Conservation (phyloP, 2,888 invertebrate species). For the Palloptera scutellata region DNA sequence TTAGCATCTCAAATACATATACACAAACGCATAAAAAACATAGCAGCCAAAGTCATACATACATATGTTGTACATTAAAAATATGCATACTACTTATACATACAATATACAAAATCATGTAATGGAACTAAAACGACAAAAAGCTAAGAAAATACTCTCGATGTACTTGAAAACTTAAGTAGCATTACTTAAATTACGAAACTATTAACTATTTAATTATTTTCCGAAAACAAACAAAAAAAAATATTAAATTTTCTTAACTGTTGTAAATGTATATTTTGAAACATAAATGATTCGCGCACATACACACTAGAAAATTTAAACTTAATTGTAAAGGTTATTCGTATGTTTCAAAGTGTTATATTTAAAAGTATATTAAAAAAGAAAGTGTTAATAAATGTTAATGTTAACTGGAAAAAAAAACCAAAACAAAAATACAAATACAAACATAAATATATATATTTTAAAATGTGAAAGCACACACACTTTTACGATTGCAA, state of each 20-base stretch:
- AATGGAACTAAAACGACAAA: too few relatives aligned
- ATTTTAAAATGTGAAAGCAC: conserved; percentile 10
- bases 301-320: conserved; percentile 40
- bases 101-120: too few relatives aligned
- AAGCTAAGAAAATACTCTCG: too few relatives aligned
- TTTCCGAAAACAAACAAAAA: conserved; percentile 26
- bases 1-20: too few relatives aligned
- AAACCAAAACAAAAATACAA: not conserved
- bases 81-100: too few relatives aligned
- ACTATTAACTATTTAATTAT: conserved; percentile 28
- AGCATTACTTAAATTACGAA: too few relatives aligned
- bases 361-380: conserved; percentile 45
- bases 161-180: too few relatives aligned
- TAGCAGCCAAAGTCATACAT: too few relatives aligned
- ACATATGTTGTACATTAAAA: too few relatives aligned
- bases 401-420: conserved; percentile 2
- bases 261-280: conserved; percentile 24
- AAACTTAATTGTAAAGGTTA: conserved; percentile 10
- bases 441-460: conserved; percentile 1
- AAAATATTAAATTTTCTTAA: conserved; percentile 29
- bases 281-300: conserved; percentile 29
- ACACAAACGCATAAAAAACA: too few relatives aligned
- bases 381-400: conserved; percentile 34
- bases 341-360: conserved; percentile 17
- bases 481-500: not conserved